Evolutionary conservation across 1,140 invertebrate genomes (phyloP).

Genomic region (Panagrolaimus sp.): DNA sequence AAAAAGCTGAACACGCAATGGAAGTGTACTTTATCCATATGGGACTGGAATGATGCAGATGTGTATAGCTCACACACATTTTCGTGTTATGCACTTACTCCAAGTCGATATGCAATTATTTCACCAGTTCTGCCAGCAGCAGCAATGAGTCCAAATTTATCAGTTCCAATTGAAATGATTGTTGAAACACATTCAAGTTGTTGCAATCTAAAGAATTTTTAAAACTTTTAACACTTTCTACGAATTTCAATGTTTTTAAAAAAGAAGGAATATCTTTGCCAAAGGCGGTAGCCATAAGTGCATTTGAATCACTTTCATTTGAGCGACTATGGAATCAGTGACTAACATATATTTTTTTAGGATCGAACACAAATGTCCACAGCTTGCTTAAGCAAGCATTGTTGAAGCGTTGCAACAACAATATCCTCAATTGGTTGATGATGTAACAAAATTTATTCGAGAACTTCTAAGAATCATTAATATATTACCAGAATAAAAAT

Average conservation of each 20-base stretch:
- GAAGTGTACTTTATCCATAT: not conserved
- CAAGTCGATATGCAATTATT: not conserved
- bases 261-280: not conserved
- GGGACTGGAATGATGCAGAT: too few species aligned
- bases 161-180: not conserved
- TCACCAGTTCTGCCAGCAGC: not conserved
- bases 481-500: slow-evolving; percentile 90
- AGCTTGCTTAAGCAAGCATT: slow-evolving; percentile 20
- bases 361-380: slow-evolving; percentile 4
- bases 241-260: not conserved
- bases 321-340: slow-evolving; percentile 8
- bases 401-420: slow-evolving; percentile 37
- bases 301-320: not conserved
- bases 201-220: too few species aligned
- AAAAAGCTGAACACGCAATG: not conserved
- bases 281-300: not conserved
- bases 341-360: not conserved
- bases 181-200: not conserved
- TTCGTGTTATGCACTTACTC: not conserved
- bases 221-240: too few species aligned
- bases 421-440: slow-evolving; percentile 74
- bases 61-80: too few species aligned
- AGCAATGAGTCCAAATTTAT: too few species aligned
- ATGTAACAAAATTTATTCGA: slow-evolving; percentile 79
- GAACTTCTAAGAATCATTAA: slow-evolving; percentile 86